Evolutionary conservation across 2,888 invertebrate genomes (phyloP).

Genomic region (Phragmatobia fuliginosa): DNA sequence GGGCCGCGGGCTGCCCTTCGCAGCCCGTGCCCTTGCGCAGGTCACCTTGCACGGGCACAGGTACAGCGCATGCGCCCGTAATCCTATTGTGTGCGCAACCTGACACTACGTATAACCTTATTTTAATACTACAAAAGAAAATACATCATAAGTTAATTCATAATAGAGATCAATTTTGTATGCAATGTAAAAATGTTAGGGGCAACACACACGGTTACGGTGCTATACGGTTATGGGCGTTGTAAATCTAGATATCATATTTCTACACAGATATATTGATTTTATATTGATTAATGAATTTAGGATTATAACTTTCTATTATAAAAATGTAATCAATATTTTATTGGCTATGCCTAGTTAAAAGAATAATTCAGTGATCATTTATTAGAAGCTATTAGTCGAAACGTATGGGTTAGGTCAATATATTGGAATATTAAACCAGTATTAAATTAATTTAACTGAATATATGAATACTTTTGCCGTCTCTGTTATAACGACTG

Average conservation of each 20-base stretch:
- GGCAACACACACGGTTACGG: slow-evolving; percentile 41
- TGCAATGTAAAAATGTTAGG: slow-evolving; percentile 22
- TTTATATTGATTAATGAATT: slow-evolving; percentile 17
- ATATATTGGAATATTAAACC: slow-evolving; percentile 12
- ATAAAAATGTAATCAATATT: slow-evolving; percentile 23
- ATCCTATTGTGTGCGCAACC: slow-evolving; percentile 82
- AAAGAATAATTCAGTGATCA: slow-evolving; percentile 9
- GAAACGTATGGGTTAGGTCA: neutral
- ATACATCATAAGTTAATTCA: slow-evolving; percentile 26
- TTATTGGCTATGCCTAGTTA: slow-evolving; percentile 25
- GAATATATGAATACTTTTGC: slow-evolving; percentile 6
- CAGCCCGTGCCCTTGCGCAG: slow-evolving; percentile 81
- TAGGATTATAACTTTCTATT: slow-evolving; percentile 23
- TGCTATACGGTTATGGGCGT: slow-evolving; percentile 39
- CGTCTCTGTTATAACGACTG: slow-evolving; percentile 1
- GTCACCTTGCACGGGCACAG: slow-evolving; percentile 78
- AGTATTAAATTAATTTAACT: slow-evolving; percentile 12
- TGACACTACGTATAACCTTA: slow-evolving; percentile 66
- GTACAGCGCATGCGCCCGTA: slow-evolving; percentile 71
- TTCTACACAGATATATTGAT: slow-evolving; percentile 37
- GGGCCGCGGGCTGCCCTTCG: slow-evolving; percentile 60
- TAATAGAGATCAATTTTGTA: slow-evolving; percentile 38
- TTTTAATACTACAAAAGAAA: slow-evolving; percentile 29
- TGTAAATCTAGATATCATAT: slow-evolving; percentile 43
- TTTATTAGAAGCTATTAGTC: slow-evolving; percentile 20